phyloP scores from a whole-genome alignment of 2,888 invertebrate genomes.

The Branchellion lobata region DNA sequence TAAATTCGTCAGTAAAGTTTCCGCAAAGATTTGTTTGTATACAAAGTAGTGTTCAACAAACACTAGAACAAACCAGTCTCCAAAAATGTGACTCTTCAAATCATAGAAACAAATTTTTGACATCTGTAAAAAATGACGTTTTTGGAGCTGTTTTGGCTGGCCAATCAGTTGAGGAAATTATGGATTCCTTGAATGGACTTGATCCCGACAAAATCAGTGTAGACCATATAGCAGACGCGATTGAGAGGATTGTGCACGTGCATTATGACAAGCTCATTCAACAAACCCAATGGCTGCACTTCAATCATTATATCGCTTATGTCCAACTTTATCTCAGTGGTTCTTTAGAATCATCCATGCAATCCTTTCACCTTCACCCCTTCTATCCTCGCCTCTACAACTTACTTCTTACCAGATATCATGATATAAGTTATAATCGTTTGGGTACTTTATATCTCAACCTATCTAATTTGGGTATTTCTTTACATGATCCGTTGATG shows the following conservation, averaged over 20 bases:
- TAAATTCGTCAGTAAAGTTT: too few relatives aligned
- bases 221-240: conserved; percentile 9
- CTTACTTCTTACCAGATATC: neutral
- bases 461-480: conserved; percentile 33
- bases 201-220: neutral
- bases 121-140: too few relatives aligned
- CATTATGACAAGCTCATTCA: conserved; percentile 24
- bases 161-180: neutral
- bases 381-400: conserved; percentile 28
- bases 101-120: too few relatives aligned
- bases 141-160: neutral
- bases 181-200: conserved; percentile 5
- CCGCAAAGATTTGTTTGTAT: too few relatives aligned
- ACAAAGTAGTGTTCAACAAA: too few relatives aligned
- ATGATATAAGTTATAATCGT: conserved; percentile 17
- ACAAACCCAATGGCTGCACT: conserved; percentile 29
- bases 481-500: conserved; percentile 27
- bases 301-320: conserved; percentile 46
- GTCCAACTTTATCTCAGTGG: conserved; percentile 44
- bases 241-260: neutral
- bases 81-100: too few relatives aligned
- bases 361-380: conserved; percentile 38
- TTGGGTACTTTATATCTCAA: conserved; percentile 18
- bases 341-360: conserved; percentile 17
- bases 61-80: too few relatives aligned